Evolutionary conservation across 2,888 invertebrate species (phyloP).

Genomic region (Cyclophora punctaria): DNA sequence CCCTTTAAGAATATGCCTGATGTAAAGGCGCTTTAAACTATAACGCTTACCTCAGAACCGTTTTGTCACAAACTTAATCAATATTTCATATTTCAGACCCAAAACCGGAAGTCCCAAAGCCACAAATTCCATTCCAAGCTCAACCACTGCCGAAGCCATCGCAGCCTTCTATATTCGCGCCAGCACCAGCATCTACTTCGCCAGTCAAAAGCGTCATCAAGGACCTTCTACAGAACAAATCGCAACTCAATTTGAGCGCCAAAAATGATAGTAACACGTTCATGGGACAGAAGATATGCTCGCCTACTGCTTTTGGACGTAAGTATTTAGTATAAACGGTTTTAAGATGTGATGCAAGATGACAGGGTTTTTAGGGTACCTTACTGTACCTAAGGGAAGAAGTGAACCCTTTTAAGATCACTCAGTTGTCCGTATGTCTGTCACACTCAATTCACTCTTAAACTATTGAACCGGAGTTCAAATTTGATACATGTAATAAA

Average conservation of each 20-base stretch:
- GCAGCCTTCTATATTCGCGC: conserved; percentile 5
- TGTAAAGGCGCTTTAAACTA: too few relatives aligned
- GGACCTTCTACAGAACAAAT: conserved; percentile 41
- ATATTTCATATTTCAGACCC: conserved; percentile 26
- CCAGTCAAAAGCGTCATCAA: conserved; percentile 42
- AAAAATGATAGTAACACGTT: conserved; percentile 43
- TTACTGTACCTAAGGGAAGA: too few relatives aligned
- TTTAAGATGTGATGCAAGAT: too few relatives aligned
- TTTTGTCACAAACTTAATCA: too few relatives aligned
- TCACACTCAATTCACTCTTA: too few relatives aligned
- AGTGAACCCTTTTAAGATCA: too few relatives aligned
- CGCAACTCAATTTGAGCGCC: conserved; percentile 26
- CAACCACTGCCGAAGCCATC: conserved; percentile 6
- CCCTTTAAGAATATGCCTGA: too few relatives aligned
- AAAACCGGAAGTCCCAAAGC: conserved; percentile 27
- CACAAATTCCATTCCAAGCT: conserved; percentile 11
- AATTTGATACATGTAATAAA: too few relatives aligned
- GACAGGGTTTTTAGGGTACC: too few relatives aligned
- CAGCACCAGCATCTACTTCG: conserved; percentile 5
- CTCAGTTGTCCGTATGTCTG: too few relatives aligned
- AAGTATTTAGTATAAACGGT: conserved; percentile 18
- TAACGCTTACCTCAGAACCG: too few relatives aligned
- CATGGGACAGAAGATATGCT: conserved; percentile 63
- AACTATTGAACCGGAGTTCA: too few relatives aligned
- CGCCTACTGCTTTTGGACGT: conserved; percentile 50